These are phyloP conservation scores for Drosophila tanythrix DNA, from an alignment of 2,888 invertebrate species.

Conservation along the genomic window DNA sequence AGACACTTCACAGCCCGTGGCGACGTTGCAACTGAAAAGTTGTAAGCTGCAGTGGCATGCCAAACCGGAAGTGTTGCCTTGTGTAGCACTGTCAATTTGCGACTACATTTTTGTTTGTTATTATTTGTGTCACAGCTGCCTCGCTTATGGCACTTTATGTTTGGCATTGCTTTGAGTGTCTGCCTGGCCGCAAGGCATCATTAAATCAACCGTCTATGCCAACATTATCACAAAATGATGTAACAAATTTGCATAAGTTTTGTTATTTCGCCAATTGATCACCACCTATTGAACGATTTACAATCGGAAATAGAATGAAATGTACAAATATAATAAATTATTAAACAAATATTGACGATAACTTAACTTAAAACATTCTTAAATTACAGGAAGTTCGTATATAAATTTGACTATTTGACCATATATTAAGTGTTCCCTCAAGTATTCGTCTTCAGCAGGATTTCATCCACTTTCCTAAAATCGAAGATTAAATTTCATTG, in stretches of 20 bases:
- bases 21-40: slow-evolving; percentile 36
- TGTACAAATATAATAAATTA: background rate
- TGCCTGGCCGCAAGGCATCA: slow-evolving; percentile 64
- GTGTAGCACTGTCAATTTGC: slow-evolving; percentile 68
- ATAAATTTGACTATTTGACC: background rate
- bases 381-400: background rate
- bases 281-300: background rate
- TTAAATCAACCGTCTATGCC: slow-evolving; percentile 44
- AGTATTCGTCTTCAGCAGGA: background rate
- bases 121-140: slow-evolving; percentile 39
- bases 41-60: slow-evolving; percentile 51
- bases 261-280: background rate
- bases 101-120: slow-evolving; percentile 38
- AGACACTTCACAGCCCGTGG: slow-evolving; percentile 38
- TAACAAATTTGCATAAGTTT: background rate
- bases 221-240: slow-evolving; percentile 15
- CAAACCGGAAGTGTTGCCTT: slow-evolving; percentile 70
- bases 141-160: slow-evolving; percentile 55
- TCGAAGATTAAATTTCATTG: accelerated
- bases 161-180: slow-evolving; percentile 45
- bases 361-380: background rate
- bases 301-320: background rate
- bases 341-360: background rate
- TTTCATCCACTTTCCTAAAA: background rate
- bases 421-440: background rate